phyloP scores from a whole-genome alignment of 1,140 invertebrate genomes.

The Vanessa atalanta region DNA sequence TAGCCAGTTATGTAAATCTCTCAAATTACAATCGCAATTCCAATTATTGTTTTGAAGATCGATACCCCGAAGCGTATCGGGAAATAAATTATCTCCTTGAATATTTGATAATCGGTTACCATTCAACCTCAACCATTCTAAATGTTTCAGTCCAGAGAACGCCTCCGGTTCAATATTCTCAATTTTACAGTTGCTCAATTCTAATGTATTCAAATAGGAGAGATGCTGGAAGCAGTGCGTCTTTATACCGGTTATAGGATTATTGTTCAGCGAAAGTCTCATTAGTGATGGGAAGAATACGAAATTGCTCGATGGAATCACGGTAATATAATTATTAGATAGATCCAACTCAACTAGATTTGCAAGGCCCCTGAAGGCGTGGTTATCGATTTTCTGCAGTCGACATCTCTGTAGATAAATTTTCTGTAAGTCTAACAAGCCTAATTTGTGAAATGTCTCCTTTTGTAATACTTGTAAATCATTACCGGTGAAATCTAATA shows the following conservation, averaged over 20 bases:
- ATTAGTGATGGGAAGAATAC: slow-evolving; percentile 89
- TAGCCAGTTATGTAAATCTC: slow-evolving; percentile 89
- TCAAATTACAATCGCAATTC: slow-evolving; percentile 91
- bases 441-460: slow-evolving; percentile 88
- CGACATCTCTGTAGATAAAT: slow-evolving; percentile 90
- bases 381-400: slow-evolving; percentile 88
- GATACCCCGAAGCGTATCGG: slow-evolving; percentile 87
- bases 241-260: slow-evolving; percentile 88
- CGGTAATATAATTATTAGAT: slow-evolving; percentile 88
- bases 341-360: slow-evolving; percentile 95
- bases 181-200: slow-evolving; percentile 90
- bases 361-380: slow-evolving; percentile 90
- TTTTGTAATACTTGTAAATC: slow-evolving; percentile 87
- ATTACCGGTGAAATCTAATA: slow-evolving; percentile 92
- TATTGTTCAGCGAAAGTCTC: slow-evolving; percentile 89
- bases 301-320: slow-evolving; percentile 89
- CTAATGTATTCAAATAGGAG: slow-evolving; percentile 88
- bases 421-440: slow-evolving; percentile 92
- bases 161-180: slow-evolving; percentile 88
- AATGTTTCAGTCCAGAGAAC: slow-evolving; percentile 89
- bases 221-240: slow-evolving; percentile 89
- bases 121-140: slow-evolving; percentile 92
- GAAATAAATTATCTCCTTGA: slow-evolving; percentile 85
- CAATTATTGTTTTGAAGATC: slow-evolving; percentile 93
- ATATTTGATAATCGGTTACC: slow-evolving; percentile 89